phyloP scores from a whole-genome alignment of 1,140 invertebrate species.

The Lutraria rhynchaena region DNA sequence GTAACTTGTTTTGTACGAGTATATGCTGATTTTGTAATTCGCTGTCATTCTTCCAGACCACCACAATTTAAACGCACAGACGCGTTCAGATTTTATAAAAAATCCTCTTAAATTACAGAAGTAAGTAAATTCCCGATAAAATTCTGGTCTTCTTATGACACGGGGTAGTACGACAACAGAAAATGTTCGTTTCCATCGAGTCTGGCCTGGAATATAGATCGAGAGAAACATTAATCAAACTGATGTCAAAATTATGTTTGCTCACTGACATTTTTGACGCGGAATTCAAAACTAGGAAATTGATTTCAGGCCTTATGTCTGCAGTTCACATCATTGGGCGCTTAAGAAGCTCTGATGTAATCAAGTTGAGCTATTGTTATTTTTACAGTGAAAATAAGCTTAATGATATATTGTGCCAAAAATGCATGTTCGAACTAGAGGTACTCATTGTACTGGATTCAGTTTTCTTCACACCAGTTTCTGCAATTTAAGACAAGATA shows the following conservation, averaged over 20 bases:
- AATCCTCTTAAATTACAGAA: too few species aligned
- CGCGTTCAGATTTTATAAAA: too few species aligned
- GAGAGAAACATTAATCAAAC: conserved; percentile 48
- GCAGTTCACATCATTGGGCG: conserved; percentile 29
- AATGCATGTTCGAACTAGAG: conserved; percentile 1
- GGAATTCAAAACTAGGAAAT: conserved; percentile 60
- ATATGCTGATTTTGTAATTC: too few species aligned
- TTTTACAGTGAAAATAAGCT: conserved; percentile 23
- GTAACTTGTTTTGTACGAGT: too few species aligned
- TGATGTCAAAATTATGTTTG: conserved; percentile 58
- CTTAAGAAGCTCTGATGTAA: conserved; percentile 42
- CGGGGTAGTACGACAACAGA: too few species aligned
- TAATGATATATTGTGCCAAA: not conserved
- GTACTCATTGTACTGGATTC: too few species aligned
- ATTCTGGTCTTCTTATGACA: too few species aligned
- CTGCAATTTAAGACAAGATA: too few species aligned
- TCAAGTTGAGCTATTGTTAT: conserved; percentile 34
- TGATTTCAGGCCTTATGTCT: conserved; percentile 47
- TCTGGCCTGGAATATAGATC: conserved; percentile 57
- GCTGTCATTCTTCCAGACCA: too few species aligned
- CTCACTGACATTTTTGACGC: conserved; percentile 42
- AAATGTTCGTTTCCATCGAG: conserved; percentile 18
- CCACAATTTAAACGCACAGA: too few species aligned
- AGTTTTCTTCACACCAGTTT: too few species aligned
- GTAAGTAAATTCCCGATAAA: too few species aligned